Evolutionary conservation across 2,113 vertebrate species (phyloP), one percentile per base, ranked within the genome.

Genomic region (Hyla sarda): DNA sequence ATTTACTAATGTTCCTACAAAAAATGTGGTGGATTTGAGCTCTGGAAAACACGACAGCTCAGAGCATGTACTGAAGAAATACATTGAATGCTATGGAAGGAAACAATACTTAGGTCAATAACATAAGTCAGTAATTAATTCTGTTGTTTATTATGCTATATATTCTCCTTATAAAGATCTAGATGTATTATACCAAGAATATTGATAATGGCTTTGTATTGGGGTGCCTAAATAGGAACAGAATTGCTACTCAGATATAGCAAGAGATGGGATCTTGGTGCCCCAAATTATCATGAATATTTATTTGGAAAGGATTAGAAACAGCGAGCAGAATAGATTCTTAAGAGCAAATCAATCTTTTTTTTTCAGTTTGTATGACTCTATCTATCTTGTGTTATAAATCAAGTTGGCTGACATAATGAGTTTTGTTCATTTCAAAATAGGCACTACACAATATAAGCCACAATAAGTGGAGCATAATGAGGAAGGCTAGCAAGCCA

Each of bases 341-440:
- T 32, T 69, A 62, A 34, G 14, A 34, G 65, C 30, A 34, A 69
- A 69, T 69, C 30, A 69, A 69, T 32, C 65, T 69, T 30, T 32
- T 32, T n/a, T 41, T 34, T 69, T 69, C 13, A 34, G 16, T 34
- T 69, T 69, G 65, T 19, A 12, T 62, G 25, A 62, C 58, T 62
- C 58, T 62, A 62, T 62, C 58, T 62, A 62, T 62, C n/a, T 28
- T 62, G n/a, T 62, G 58, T 10, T 62, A 28, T 62, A 62, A 62
- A 62, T 62, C 58, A 25, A 23, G 58, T 62, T 11, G 23, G 21
- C n/a, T 28, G 58, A 62, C n/a, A 62, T 62, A 1, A 28, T 62
- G n/a, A 62, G n/a, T 28, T 62, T 62, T 28, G n/a, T 62, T 62
- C 10, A 62, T 28, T 62, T n/a, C n/a, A 62, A 1, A 28, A 62